Evolutionary conservation across 2,113 vertebrate genomes (phyloP), one percentile per base, ranked within the genome.

Genomic region (Cephalopterus ornatus): DNA sequence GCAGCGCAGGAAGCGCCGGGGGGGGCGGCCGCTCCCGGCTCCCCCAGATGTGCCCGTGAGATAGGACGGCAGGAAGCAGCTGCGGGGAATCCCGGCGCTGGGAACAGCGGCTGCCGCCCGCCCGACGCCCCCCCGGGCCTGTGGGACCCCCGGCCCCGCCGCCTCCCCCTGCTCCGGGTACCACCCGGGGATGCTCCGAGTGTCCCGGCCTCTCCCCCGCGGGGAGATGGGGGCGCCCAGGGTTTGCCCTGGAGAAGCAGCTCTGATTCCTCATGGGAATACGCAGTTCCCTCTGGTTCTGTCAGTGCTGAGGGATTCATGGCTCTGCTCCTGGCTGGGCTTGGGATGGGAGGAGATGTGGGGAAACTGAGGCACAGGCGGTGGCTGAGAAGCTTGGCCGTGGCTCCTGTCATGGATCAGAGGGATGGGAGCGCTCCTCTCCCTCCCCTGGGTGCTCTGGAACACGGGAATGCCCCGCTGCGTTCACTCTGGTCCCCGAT

Each of bases 41-140:
- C 96, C 98, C 97, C 96, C 97, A 97, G 97, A 97, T 97, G 97
- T 68, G 46, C 97, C 50, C 15, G 55, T 97, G 98, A 98, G 98
- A 98, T 98, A 98, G 94, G 39, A 84, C 93, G 59, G 96, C 97
- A 98, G 98, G 98, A 98, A 98, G 93, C 98, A 98, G 98, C 98
- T 98, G 98, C 93, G 85, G 92, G 94, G 96, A 97, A 96, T 97
- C 97, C 92, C 30, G 73, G 96, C 37, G 67, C 97, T 98, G 98
- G 98, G 97, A 97, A 98, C 95, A 52, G 71, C 58, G 5, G 8
- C 88, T 90, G 50, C 93, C 88, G 97, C 95, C 90, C 2, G 49
- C 72, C 35, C 2, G 22, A 12, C 80, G 5, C 24, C 3, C 15
- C 35, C n/a, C n/a, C 46, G 30, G 27, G 67, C 55, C 68, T 39